phyloP scores from a whole-genome alignment of 92 coral and sea anemone species.

The Chrysogorgia sp. region DNA sequence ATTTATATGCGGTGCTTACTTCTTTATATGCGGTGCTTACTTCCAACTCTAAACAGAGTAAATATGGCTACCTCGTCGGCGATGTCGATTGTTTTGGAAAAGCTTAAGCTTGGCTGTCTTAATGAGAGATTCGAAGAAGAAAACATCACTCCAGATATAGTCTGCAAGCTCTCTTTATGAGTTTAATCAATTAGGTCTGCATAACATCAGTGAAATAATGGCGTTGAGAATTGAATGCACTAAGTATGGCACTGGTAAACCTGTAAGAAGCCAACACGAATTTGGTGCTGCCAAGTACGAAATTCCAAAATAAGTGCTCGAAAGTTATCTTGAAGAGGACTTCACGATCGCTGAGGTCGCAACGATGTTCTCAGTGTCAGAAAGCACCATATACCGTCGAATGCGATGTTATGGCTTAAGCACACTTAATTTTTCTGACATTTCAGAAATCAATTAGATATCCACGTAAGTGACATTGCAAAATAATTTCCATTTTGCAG shows the following conservation, averaged over 20 bases:
- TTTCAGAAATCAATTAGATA: slow-evolving; percentile 56
- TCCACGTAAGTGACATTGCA: slow-evolving; percentile 35
- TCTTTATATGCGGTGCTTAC: too few species aligned
- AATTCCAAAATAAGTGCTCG: slow-evolving; percentile 25
- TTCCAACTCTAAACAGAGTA: too few species aligned
- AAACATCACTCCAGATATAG: slow-evolving; percentile 51
- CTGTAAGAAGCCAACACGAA: background rate
- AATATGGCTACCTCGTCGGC: too few species aligned
- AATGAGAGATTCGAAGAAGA: slow-evolving; percentile 54
- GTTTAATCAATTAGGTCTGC: slow-evolving; percentile 26
- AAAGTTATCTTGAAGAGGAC: slow-evolving; percentile 31
- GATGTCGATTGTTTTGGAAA: slow-evolving; percentile 31
- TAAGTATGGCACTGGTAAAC: slow-evolving; percentile 37
- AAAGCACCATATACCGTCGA: slow-evolving; percentile 50
- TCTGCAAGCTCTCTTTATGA: slow-evolving; percentile 45
- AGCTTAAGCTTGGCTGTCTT: slow-evolving; percentile 53
- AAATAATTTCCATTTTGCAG: slow-evolving; percentile 63
- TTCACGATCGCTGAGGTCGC: slow-evolving; percentile 43
- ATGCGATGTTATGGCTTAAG: slow-evolving; percentile 66
- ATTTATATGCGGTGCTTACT: too few species aligned
- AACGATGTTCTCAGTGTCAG: slow-evolving; percentile 38
- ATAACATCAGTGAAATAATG: slow-evolving; percentile 36
- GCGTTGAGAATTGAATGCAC: slow-evolving; percentile 34
- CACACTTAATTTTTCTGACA: slow-evolving; percentile 52
- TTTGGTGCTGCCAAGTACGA: slow-evolving; percentile 14